Evolutionary conservation across 2,113 vertebrate genomes (phyloP).

Genomic region (Clarias macrocephalus): DNA sequence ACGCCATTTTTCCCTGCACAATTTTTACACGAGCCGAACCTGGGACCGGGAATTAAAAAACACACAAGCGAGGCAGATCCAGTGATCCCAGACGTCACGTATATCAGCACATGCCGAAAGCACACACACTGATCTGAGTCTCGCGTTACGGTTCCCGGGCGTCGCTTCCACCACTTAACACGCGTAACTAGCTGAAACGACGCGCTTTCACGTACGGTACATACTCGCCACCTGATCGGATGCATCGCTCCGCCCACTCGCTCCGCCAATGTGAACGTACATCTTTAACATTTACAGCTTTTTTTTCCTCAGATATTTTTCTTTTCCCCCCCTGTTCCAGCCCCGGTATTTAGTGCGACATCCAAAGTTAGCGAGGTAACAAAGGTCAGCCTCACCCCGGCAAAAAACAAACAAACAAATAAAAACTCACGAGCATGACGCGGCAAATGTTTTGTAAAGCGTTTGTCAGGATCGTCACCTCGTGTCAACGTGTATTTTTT

Average conservation of each 20-base stretch:
- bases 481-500: background rate
- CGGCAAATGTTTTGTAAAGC: no score
- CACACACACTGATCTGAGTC: constrained; percentile 17
- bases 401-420: no score
- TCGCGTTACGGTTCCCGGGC: no score
- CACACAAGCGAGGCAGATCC: background rate
- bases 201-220: background rate
- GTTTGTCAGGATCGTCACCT: no score
- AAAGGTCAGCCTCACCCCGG: background rate
- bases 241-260: background rate
- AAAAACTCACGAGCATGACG: no score
- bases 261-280: background rate
- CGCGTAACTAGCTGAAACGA: background rate
- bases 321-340: background rate
- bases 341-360: background rate
- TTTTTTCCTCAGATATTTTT: background rate
- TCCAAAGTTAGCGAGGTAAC: background rate
- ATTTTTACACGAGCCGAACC: background rate
- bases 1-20: background rate
- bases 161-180: no score
- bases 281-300: no score
- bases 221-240: background rate
- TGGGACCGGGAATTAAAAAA: background rate
- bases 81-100: background rate
- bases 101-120: constrained; percentile 14